Percentiles rank a stretch among this genome's conserved stretches.
phyloP scores from a whole-genome alignment of 2,113 vertebrate genomes.

The Ursus arctos region DNA sequence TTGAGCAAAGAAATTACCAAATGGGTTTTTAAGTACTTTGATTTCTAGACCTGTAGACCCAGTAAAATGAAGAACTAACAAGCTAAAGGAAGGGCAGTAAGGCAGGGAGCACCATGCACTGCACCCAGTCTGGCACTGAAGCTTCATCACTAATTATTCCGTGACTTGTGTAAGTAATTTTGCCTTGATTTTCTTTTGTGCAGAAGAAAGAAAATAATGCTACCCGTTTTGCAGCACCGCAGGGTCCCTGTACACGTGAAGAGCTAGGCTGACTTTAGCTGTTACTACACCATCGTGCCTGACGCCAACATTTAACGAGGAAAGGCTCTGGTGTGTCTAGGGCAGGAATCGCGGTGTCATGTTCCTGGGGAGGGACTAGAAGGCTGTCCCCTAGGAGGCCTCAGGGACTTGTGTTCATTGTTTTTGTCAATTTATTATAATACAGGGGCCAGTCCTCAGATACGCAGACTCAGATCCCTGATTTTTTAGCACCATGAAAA shows the following conservation, averaged over 20 bases:
- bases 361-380: neutral
- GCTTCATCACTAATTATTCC: neutral
- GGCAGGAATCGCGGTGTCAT: neutral
- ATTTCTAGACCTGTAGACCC: neutral
- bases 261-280: neutral
- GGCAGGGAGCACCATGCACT: neutral
- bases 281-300: neutral
- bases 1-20: constrained; percentile 48
- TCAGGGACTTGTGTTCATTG: neutral
- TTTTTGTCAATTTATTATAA: neutral
- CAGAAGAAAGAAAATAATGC: neutral
- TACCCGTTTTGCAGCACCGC: neutral
- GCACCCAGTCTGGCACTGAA: neutral
- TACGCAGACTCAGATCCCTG: neutral
- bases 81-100: neutral
- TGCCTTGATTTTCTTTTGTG: neutral
- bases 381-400: neutral
- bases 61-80: constrained; percentile 36
- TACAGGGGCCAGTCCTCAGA: neutral
- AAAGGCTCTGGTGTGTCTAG: neutral
- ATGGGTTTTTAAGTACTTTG: constrained; percentile 46
- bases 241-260: neutral
- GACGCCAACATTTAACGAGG: neutral
- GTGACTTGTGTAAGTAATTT: neutral
- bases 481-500: neutral